phyloP scores from a whole-genome alignment of 2,113 vertebrate genomes.

The Nicator chloris region DNA sequence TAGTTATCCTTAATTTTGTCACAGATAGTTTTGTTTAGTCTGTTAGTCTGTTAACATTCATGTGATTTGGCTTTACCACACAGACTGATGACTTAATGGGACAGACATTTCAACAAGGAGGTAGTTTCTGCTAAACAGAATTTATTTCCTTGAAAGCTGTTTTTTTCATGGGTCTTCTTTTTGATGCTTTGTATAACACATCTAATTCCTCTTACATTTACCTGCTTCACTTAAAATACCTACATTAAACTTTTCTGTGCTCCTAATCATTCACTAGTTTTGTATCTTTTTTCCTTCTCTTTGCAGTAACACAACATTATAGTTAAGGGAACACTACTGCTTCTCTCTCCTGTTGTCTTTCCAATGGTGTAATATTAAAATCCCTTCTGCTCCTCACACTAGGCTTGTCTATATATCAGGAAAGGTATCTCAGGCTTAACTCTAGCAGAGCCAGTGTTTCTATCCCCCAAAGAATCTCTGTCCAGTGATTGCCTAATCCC shows the following conservation, averaged over 20 bases:
- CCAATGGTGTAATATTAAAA: not conserved
- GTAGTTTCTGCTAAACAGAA: not conserved
- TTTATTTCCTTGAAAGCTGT: not conserved
- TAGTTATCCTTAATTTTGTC: conserved; percentile 32
- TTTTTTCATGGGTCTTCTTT: not conserved
- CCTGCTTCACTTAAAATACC: not conserved
- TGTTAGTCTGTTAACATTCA: conserved; percentile 36
- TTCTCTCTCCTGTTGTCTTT: not conserved
- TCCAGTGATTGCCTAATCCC: not conserved
- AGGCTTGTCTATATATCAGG: not conserved
- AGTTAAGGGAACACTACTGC: not conserved
- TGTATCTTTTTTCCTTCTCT: not conserved
- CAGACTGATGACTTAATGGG: conserved; percentile 18
- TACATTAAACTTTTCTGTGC: not conserved
- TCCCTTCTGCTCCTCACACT: not conserved
- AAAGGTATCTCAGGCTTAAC: not conserved
- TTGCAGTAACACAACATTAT: not conserved
- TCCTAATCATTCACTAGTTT: not conserved
- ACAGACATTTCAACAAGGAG: conserved; percentile 26
- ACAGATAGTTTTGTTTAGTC: conserved; percentile 44
- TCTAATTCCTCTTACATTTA: not conserved
- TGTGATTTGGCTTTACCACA: conserved; percentile 28
- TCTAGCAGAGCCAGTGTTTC: not conserved
- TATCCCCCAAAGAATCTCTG: not conserved
- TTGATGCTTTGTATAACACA: not conserved